Conservation (phyloP, 2,888 invertebrate species). For the Drosophila flavopinicola region DNA sequence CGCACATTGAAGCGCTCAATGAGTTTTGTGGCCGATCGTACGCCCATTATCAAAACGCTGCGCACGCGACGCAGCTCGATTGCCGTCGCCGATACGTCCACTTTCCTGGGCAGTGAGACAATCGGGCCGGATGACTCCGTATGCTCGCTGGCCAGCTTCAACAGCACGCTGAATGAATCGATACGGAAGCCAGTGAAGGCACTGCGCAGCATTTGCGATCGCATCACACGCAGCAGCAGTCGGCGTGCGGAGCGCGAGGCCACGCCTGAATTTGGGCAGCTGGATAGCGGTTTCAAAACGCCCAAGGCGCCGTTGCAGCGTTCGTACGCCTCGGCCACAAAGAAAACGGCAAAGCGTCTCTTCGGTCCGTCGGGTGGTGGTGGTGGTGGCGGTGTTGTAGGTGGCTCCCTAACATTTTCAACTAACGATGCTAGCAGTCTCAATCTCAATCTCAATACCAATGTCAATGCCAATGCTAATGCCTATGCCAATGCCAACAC, state of each 20-base stretch:
- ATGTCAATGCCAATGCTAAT: not conserved
- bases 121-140: slow-evolving; percentile 76
- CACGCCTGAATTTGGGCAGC: slow-evolving; percentile 43
- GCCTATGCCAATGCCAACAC: slow-evolving; percentile 12
- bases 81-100: slow-evolving; percentile 62
- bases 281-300: slow-evolving; percentile 82
- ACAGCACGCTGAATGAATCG: slow-evolving; percentile 83
- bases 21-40: slow-evolving; percentile 83
- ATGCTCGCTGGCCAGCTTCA: slow-evolving; percentile 81
- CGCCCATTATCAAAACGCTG: slow-evolving; percentile 79
- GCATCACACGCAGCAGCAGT: slow-evolving; percentile 79
- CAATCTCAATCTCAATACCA: slow-evolving; percentile 3
- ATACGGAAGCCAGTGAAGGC: slow-evolving; percentile 83
- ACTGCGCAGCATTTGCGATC: slow-evolving; percentile 80
- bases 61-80: slow-evolving; percentile 78
- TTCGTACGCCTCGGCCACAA: slow-evolving; percentile 42
- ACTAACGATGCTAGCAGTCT: slow-evolving; percentile 32
- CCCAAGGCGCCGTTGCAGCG: slow-evolving; percentile 81
- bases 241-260: slow-evolving; percentile 50
- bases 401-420: slow-evolving; percentile 31
- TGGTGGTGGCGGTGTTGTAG: slow-evolving; percentile 2
- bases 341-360: slow-evolving; percentile 67
- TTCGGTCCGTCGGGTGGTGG: slow-evolving; percentile 57
- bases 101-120: slow-evolving; percentile 52
- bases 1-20: slow-evolving; percentile 83